Percentiles rank a stretch among this genome's conserved stretches.
Evolutionary conservation across 2,113 vertebrate genomes (phyloP).

Genomic region (Cinclus cinclus): DNA sequence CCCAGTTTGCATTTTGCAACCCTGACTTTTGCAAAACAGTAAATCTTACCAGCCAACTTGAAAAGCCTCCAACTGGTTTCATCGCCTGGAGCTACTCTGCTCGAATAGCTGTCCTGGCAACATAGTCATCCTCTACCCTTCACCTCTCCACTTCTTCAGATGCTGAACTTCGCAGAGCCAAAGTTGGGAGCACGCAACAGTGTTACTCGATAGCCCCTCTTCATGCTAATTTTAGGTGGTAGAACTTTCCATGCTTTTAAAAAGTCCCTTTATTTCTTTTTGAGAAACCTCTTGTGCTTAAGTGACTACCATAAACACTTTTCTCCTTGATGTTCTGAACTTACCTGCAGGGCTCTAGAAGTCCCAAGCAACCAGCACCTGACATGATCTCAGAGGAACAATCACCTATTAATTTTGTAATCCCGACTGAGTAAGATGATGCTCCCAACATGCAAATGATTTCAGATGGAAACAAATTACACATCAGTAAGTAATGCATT

Average conservation of each 20-base stretch:
- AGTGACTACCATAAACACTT: not conserved
- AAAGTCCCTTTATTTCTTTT: not conserved
- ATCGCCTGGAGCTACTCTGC: not conserved
- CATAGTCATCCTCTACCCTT: slow-evolving; percentile 26
- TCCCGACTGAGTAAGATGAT: accelerated
- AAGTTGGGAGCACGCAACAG: not conserved
- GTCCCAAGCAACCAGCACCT: not conserved
- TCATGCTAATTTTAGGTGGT: not conserved
- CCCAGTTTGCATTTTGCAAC: slow-evolving; percentile 9
- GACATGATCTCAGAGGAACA: not conserved
- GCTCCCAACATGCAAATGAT: not conserved
- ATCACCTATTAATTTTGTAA: not conserved
- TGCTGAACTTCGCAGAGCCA: not conserved
- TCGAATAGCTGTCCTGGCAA: slow-evolving; percentile 38
- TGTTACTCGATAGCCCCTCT: slow-evolving; percentile 4
- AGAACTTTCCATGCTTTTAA: not conserved
- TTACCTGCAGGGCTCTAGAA: slow-evolving; percentile 2
- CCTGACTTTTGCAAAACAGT: slow-evolving; percentile 3
- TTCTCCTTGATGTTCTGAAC: not conserved
- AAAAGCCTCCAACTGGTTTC: slow-evolving; percentile 27
- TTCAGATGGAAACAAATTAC: slow-evolving; percentile 31
- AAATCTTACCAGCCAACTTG: not conserved
- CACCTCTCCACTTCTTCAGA: not conserved
- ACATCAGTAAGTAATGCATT: slow-evolving; percentile 38
- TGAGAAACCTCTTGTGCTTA: not conserved